Conservation (phyloP, 1,140 invertebrate genomes). For the Drosophila rhopaloa region DNA sequence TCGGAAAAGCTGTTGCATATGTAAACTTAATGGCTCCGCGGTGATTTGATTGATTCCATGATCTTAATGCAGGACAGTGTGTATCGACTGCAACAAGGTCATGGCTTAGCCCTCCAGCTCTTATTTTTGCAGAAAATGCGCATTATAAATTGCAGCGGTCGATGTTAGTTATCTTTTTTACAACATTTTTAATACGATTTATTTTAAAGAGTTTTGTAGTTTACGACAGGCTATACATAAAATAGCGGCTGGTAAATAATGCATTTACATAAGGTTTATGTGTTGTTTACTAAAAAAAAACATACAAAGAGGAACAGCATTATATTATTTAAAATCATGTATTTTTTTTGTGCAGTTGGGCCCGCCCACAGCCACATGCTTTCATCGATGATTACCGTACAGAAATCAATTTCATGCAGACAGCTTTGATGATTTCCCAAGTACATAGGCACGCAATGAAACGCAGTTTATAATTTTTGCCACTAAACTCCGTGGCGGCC, state of each 20-base stretch:
- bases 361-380: conserved; percentile 15
- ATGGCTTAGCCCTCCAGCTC: conserved; percentile 29
- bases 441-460: conserved; percentile 32
- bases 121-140: conserved; percentile 5
- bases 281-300: no score
- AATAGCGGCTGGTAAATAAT: no score
- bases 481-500: conserved; percentile 17
- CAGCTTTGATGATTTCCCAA: conserved; percentile 17
- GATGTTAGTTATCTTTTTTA: neutral
- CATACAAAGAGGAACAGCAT: no score
- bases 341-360: conserved; percentile 4
- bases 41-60: conserved; percentile 74
- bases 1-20: conserved; percentile 39
- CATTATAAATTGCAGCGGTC: neutral
- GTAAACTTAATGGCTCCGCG: conserved; percentile 34
- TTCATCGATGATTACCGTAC: conserved; percentile 31
- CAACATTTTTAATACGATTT: no score
- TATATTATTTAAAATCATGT: no score
- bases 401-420: conserved; percentile 36
- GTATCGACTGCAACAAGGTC: conserved; percentile 46
- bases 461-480: conserved; percentile 46
- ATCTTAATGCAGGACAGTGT: conserved; percentile 31
- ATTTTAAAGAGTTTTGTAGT: no score
- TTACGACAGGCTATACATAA: no score
- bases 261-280: no score